These are phyloP conservation scores for Protosalanx chinensis DNA, from an alignment of 2,797 vertebrate genomes.

Conservation along the genomic window DNA sequence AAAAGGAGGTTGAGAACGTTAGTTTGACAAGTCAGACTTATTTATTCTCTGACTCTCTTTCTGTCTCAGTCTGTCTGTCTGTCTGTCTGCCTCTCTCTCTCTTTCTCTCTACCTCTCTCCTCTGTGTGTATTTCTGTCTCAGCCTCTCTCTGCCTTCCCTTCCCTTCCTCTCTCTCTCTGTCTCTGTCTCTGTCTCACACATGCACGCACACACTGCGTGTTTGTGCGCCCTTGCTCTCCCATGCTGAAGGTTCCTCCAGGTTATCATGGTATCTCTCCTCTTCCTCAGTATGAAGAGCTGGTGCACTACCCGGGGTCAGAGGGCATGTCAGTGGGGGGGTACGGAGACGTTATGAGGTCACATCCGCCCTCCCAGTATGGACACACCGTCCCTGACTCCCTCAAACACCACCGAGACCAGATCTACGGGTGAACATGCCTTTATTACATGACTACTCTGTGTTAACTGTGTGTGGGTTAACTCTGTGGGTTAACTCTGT, in stretches of 20 bases:
- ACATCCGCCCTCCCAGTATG: constrained; percentile 70
- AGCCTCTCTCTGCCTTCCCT: too few species aligned
- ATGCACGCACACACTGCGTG: neutral
- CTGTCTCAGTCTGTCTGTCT: neutral
- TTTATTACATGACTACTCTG: too few species aligned
- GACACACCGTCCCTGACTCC: constrained; percentile 70
- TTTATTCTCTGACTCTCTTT: constrained; percentile 13
- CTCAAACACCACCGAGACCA: constrained; percentile 81
- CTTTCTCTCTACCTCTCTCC: neutral
- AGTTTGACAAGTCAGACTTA: constrained; percentile 36
- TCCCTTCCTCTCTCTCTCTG: neutral
- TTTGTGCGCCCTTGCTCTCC: neutral
- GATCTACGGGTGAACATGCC: constrained; percentile 73
- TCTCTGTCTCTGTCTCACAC: constrained; percentile 17
- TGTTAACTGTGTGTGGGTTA: constrained; percentile 5
- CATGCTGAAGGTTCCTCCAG: constrained; percentile 17
- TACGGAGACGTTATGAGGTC: constrained; percentile 73
- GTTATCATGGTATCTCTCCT: neutral
- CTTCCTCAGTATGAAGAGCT: constrained; percentile 77
- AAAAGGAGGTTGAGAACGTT: constrained; percentile 58
- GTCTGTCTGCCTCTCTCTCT: neutral
- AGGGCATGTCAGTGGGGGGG: constrained; percentile 73
- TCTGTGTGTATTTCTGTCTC: too few species aligned
- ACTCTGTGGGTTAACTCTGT: constrained; percentile 11
- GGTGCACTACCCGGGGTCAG: constrained; percentile 79